These are phyloP conservation scores for Guaruba guarouba DNA, from an alignment of 2,113 vertebrate species.

Conservation along the genomic window DNA sequence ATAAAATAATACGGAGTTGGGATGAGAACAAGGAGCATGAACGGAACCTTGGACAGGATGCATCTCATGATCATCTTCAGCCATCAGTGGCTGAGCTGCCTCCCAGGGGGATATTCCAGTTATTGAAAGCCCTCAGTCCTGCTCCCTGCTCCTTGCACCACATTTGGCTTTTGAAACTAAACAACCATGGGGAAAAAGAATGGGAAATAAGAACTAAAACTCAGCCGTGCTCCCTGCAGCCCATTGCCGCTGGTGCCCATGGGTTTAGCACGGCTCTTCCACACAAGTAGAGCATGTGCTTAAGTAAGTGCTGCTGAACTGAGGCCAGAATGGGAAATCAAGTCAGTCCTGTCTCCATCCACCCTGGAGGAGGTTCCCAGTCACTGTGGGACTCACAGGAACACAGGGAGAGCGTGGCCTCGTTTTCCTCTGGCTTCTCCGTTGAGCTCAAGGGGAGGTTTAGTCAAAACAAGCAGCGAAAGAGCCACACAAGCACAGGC, in stretches of 20 bases:
- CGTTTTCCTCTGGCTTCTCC: neutral
- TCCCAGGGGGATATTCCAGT: neutral
- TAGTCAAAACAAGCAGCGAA: neutral
- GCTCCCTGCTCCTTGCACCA: neutral
- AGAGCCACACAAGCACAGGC: neutral
- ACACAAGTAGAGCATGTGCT: neutral
- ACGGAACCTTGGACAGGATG: neutral
- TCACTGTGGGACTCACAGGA: neutral
- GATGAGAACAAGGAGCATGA: neutral
- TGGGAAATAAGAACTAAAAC: neutral
- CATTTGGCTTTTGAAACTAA: neutral
- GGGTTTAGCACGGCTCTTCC: neutral
- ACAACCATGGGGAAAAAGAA: neutral
- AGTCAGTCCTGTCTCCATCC: neutral
- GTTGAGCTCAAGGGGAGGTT: neutral
- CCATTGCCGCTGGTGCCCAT: accelerated
- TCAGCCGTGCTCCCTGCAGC: neutral
- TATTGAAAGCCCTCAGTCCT: neutral
- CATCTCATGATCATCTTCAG: neutral
- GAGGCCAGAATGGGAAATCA: neutral
- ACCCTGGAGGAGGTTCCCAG: neutral
- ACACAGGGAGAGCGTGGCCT: accelerated
- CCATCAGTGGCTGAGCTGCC: neutral
- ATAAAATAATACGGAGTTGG: neutral
- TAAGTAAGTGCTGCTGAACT: neutral